Percentiles rank a stretch among this genome's conserved stretches.
These are phyloP conservation scores for Botia almorhae DNA, from an alignment of 2,797 vertebrate species.

Conservation along the genomic window DNA sequence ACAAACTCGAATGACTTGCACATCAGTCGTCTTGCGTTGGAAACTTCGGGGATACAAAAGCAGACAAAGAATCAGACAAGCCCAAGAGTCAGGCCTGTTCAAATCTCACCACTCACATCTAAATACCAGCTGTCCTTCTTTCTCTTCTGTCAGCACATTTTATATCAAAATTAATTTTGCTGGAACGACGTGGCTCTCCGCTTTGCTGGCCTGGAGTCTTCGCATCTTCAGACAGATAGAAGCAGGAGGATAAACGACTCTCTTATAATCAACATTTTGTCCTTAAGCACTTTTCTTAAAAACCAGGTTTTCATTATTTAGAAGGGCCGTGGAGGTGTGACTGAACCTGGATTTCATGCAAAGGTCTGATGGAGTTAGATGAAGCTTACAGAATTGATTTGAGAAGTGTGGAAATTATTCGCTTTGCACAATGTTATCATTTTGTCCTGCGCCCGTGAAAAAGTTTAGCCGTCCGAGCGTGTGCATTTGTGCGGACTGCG, in stretches of 20 bases:
- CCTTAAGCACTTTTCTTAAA: conserved; percentile 86
- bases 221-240: conserved; percentile 78
- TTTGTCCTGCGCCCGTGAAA: conserved; percentile 36
- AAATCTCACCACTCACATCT: conserved; percentile 70
- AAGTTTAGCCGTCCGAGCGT: too few species aligned
- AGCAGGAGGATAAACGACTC: conserved; percentile 88
- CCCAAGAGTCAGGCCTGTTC: conserved; percentile 55
- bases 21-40: conserved; percentile 48
- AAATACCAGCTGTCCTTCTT: conserved; percentile 74
- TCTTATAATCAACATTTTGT: conserved; percentile 88
- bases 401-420: conserved; percentile 98
- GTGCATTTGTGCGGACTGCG: conserved; percentile 22
- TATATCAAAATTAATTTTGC: conserved; percentile 74
- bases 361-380: conserved; percentile 89
- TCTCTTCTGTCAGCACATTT: conserved; percentile 78
- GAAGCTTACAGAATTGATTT: conserved; percentile 98
- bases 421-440: conserved; percentile 79
- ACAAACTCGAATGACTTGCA: background rate
- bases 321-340: conserved; percentile 95
- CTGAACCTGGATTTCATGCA: conserved; percentile 87
- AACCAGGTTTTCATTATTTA: conserved; percentile 99
- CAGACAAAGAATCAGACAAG: conserved; percentile 67
- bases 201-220: conserved; percentile 74
- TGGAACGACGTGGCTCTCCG: conserved; percentile 68
- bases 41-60: conserved; percentile 66